Percentiles rank a stretch among this genome's conserved stretches.
Evolutionary conservation across 2,113 vertebrate genomes (phyloP).

Genomic region (Heteronetta atricapilla): DNA sequence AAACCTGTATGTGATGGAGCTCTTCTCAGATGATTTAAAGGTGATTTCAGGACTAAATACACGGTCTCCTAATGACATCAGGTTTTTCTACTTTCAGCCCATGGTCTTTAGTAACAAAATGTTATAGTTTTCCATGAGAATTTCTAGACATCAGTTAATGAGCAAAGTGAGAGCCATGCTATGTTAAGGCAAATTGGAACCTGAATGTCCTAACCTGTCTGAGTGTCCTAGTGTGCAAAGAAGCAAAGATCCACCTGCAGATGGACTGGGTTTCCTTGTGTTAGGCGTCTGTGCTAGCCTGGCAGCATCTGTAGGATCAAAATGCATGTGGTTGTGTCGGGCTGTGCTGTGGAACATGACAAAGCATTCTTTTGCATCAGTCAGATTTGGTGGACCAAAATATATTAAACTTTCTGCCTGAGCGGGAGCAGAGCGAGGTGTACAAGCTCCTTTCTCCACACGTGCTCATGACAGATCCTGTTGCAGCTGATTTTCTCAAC

Average conservation of each 20-base stretch:
- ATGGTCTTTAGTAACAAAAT: neutral
- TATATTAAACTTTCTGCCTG: conserved; percentile 92
- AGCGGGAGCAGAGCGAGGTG: conserved; percentile 89
- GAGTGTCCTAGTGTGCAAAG: neutral
- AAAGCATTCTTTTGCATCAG: conserved; percentile 84
- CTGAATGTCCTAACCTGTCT: neutral
- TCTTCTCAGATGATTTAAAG: neutral
- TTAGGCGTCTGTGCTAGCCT: rapidly evolving
- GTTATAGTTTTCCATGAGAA: neutral
- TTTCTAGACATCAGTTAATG: neutral
- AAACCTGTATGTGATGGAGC: neutral
- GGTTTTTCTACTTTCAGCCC: neutral
- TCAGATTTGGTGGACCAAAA: conserved; percentile 93
- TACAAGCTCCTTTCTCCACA: conserved; percentile 87
- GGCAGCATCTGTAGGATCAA: rapidly evolving
- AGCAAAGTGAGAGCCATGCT: neutral
- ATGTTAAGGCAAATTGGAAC: neutral
- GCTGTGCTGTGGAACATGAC: conserved; percentile 52
- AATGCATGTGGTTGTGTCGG: neutral
- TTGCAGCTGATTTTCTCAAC: conserved; percentile 84
- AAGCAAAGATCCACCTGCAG: neutral
- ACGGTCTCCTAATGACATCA: neutral
- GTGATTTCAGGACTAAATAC: neutral
- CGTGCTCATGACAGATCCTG: conserved; percentile 79
- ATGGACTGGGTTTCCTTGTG: neutral